Evolutionary conservation across 30 jellyfish, hydroid and myxozoan genomes (phyloP).

Genomic region (Aurelia sp.): DNA sequence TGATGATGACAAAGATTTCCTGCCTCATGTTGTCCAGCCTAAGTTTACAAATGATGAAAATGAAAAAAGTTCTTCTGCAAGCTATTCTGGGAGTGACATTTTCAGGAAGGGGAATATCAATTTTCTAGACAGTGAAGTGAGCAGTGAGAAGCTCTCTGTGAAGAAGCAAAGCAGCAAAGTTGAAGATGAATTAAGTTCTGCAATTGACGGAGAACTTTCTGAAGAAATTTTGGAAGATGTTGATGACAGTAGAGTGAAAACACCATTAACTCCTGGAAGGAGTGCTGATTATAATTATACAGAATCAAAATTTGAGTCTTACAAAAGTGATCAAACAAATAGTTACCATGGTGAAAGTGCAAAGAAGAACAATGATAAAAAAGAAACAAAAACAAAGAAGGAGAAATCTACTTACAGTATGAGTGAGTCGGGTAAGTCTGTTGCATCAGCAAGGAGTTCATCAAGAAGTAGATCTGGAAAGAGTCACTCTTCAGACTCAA

Average conservation of each 20-base stretch:
- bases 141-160: not conserved
- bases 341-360: not conserved
- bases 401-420: not conserved
- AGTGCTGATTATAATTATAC: conserved; percentile 56
- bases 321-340: conserved; percentile 5
- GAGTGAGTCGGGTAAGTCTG: not conserved
- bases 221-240: conserved; percentile 59
- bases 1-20: conserved; percentile 62
- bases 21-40: conserved; percentile 63
- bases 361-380: not conserved
- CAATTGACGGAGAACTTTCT: conserved; percentile 12
- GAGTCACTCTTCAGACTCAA: not conserved
- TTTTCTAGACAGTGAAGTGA: conserved; percentile 40
- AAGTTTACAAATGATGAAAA: conserved; percentile 4
- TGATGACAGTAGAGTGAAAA: conserved; percentile 44
- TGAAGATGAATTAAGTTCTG: not conserved
- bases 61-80: not conserved
- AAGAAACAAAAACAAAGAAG: not conserved
- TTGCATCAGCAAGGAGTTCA: not conserved
- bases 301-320: conserved; percentile 54
- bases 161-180: not conserved
- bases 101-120: conserved; percentile 33
- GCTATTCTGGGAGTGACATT: conserved; percentile 22
- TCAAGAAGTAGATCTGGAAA: not conserved
- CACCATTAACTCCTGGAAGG: conserved; percentile 45